Evolutionary conservation across 2,113 vertebrate genomes (phyloP).

Genomic region (Martes martes): DNA sequence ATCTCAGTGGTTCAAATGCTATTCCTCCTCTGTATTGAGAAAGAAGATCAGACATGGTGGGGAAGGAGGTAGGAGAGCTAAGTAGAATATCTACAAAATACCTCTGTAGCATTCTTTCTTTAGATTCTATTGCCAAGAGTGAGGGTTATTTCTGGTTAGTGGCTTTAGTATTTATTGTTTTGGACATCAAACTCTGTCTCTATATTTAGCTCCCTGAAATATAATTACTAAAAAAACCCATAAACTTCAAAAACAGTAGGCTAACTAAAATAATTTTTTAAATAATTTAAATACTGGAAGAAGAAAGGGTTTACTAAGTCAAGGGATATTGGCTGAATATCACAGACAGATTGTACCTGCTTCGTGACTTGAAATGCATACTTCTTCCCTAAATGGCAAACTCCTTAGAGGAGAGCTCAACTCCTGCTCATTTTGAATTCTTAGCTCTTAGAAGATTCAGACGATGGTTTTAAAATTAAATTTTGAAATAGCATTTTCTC

Average conservation of each 20-base stretch:
- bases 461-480: not conserved
- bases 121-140: not conserved
- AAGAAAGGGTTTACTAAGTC: not conserved
- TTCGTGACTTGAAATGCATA: not conserved
- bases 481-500: not conserved
- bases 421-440: not conserved
- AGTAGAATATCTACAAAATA: not conserved
- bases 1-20: not conserved
- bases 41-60: not conserved
- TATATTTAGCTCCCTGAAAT: conserved; percentile 76
- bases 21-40: not conserved
- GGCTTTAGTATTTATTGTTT: conserved; percentile 9
- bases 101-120: not conserved
- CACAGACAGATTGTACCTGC: not conserved
- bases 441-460: not conserved
- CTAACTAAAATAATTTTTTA: not conserved
- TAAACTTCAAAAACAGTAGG: not conserved
- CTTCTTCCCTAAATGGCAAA: not conserved
- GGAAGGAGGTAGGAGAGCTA: no score
- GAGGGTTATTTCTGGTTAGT: conserved; percentile 34
- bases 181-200: conserved; percentile 11
- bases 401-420: not conserved
- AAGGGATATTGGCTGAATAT: not conserved
- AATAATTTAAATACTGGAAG: not conserved
- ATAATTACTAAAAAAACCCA: conserved; percentile 13